phyloP scores from a whole-genome alignment of 2,797 vertebrate genomes.

The Pteropus rufus region DNA sequence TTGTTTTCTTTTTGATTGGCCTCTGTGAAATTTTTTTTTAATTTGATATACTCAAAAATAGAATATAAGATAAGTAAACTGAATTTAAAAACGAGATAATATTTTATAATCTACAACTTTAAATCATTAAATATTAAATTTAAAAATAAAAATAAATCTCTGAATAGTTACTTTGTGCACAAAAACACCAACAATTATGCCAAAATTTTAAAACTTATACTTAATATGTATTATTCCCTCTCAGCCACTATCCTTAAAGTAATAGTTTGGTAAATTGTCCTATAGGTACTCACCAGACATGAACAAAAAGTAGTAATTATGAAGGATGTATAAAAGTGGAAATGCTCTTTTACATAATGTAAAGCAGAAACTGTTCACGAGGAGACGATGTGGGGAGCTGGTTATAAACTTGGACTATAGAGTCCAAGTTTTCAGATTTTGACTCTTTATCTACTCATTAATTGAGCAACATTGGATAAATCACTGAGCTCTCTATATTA shows the following conservation, averaged over 20 bases:
- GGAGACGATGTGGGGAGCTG: not conserved
- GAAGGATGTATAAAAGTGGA: not conserved
- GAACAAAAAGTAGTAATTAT: not conserved
- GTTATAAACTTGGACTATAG: not conserved
- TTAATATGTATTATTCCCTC: not conserved
- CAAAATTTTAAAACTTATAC: not conserved
- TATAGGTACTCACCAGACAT: not conserved
- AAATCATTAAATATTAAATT: not conserved
- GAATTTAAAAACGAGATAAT: not conserved
- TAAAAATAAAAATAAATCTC: not conserved
- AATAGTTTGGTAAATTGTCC: not conserved
- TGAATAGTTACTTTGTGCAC: too few relatives aligned
- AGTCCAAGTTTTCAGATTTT: not conserved
- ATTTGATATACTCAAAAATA: not conserved
- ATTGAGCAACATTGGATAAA: not conserved
- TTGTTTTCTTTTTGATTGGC: not conserved
- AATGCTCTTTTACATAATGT: not conserved
- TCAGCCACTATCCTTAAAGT: not conserved
- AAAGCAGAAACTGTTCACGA: not conserved
- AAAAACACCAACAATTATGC: not conserved
- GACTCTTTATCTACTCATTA: not conserved
- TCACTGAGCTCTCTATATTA: not conserved
- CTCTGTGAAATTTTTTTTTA: too few relatives aligned
- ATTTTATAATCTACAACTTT: not conserved
- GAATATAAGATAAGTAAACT: not conserved